Percentiles rank a stretch among this genome's conserved stretches.
Conservation (phyloP, 2,113 vertebrate species). For the Heteronetta atricapilla region DNA sequence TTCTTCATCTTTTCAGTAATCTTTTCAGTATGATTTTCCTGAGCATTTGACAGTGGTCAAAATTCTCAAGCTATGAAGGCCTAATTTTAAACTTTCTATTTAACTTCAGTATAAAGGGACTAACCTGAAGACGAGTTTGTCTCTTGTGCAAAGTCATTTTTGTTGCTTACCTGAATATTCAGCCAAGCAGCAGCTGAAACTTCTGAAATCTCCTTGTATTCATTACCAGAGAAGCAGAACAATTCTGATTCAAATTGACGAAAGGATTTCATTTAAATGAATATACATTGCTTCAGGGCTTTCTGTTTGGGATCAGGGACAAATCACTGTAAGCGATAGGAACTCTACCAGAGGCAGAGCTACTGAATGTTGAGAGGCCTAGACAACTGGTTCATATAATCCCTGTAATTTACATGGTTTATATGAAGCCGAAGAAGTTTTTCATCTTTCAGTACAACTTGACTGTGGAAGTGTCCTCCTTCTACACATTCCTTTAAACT, state of each 20-base stretch:
- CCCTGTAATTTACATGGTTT: neutral
- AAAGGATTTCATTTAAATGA: constrained; percentile 17
- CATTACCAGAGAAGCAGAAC: constrained; percentile 19
- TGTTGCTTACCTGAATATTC: neutral
- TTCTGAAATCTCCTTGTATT: constrained; percentile 10
- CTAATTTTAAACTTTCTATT: neutral
- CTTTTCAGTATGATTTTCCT: neutral
- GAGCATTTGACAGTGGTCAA: neutral
- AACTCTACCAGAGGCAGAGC: neutral
- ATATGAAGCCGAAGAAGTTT: neutral
- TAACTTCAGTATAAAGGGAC: neutral
- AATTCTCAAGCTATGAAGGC: neutral
- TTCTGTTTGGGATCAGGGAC: neutral
- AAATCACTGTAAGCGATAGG: neutral
- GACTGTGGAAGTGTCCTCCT: neutral
- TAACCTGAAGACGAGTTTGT: neutral
- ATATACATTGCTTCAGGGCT: neutral
- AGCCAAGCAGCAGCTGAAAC: constrained; percentile 7
- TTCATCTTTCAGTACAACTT: neutral
- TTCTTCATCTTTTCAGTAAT: neutral
- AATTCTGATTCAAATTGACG: constrained; percentile 6
- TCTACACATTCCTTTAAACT: neutral
- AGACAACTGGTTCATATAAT: neutral
- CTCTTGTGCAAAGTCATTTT: neutral
- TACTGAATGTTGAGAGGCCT: neutral